Conservation (phyloP, 2,888 invertebrate genomes). For the Aspidapion aeneum region DNA sequence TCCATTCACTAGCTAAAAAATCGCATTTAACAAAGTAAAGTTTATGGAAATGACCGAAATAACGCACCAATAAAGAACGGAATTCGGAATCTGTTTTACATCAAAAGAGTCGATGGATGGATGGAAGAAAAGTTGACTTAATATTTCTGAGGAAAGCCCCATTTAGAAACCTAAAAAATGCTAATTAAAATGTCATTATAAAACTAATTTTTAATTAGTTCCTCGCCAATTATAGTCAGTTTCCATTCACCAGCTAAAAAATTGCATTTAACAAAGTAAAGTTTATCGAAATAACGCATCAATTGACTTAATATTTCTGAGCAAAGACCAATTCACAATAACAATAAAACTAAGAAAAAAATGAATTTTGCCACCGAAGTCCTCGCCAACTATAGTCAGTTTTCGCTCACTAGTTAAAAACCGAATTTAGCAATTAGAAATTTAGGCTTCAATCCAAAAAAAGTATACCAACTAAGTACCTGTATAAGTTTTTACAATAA, state of each 20-base stretch:
- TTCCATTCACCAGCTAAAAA: too few species aligned
- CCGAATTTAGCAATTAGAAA: background rate
- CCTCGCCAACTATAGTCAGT: background rate
- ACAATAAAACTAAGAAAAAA: slow-evolving; percentile 8
- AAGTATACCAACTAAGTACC: too few species aligned
- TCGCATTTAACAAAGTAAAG: background rate
- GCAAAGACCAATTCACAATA: slow-evolving; percentile 27
- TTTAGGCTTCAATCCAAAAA: too few species aligned
- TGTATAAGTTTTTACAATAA: too few species aligned
- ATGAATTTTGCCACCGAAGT: background rate
- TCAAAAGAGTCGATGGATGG: slow-evolving; percentile 27
- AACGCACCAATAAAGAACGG: slow-evolving; percentile 32
- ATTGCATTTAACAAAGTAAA: too few species aligned
- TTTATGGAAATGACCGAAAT: slow-evolving; percentile 29
- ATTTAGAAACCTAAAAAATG: slow-evolving; percentile 22
- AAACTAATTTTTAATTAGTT: too few species aligned
- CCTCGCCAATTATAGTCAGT: too few species aligned
- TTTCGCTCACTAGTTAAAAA: too few species aligned
- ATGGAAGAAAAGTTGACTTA: slow-evolving; percentile 26
- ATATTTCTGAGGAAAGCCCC: slow-evolving; percentile 31
- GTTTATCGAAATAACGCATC: too few species aligned
- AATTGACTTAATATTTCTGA: slow-evolving; percentile 29
- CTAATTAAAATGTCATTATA: too few species aligned
- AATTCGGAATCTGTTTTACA: slow-evolving; percentile 29
- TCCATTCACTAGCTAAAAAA: too few species aligned